Evolutionary conservation across 2,797 vertebrate species (phyloP), one percentile per base, ranked within the genome.

Genomic region (Premnoplex brunnescens): DNA sequence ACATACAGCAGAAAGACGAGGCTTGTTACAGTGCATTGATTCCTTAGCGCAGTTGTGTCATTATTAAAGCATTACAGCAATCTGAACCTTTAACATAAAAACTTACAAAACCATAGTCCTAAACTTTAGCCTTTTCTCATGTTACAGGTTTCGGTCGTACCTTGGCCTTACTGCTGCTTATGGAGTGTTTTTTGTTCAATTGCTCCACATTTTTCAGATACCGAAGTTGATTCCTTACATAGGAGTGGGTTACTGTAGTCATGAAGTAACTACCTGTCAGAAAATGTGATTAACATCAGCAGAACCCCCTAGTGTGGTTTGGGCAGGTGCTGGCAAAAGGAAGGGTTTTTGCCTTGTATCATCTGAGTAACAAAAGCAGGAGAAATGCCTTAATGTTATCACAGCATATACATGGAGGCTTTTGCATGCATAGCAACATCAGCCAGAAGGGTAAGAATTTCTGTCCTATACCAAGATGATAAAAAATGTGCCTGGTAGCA

Each of bases 1-100:
- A 75, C 37, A 44, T n/a, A 58, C 7, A 85, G 60, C 72, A 68
- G 58, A 82, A 87, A 27, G 62, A 43, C 55, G 62, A 62, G 43
- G 12, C 58, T 85, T 39, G 19, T 86, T 93, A 34, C 76, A 88
- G 14, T 23, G 46, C 37, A 72, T 76, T 69, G 80, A 66, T 88
- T 93, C 68, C 69, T 51, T 88, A 69, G 69, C 79, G 76, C 76
- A 92, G 14, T 67, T 89, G 55, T 88, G 79, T 88, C 69, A 76
- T 66, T 27, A 10, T 48, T 88, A 55, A 91, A 88, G 48, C 62
- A 69, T 94, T 96, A 52, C 69, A 84, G 73, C 82, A 91, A 7
- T 94, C 59, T 54, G 85, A 88, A 94, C 94, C 87, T 93, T 96
- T 89, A 77, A 80, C 93, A 94, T 77, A 90, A 78, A 95, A 91